Percentiles rank a stretch among this genome's conserved stretches.
phyloP scores from a whole-genome alignment of 2,888 invertebrate genomes.

The Trichopria drosophilae region DNA sequence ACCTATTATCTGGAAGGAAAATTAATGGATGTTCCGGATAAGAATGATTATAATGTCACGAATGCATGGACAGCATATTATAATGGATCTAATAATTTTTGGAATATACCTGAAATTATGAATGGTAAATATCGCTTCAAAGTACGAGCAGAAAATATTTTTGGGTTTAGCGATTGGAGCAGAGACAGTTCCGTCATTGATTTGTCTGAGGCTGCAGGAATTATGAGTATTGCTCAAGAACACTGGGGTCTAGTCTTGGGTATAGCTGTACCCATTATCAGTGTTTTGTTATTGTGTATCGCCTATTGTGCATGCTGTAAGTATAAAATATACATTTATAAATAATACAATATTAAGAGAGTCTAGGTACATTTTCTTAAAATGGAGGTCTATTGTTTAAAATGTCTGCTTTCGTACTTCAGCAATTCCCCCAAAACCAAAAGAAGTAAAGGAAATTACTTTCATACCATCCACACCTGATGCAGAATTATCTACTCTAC shows the following conservation, averaged over 20 bases:
- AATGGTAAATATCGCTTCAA: constrained; percentile 72
- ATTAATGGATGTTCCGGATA: constrained; percentile 46
- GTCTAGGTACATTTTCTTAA: neutral
- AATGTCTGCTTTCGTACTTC: constrained; percentile 31
- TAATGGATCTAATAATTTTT: constrained; percentile 80
- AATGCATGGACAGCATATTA: constrained; percentile 68
- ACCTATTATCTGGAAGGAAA: constrained; percentile 76
- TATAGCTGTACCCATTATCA: constrained; percentile 64
- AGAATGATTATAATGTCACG: constrained; percentile 35
- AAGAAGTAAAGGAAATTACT: constrained; percentile 71
- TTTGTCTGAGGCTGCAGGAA: constrained; percentile 59
- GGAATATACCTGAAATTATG: constrained; percentile 68
- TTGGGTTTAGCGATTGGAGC: constrained; percentile 83
- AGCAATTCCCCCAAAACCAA: constrained; percentile 67
- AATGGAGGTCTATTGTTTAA: neutral
- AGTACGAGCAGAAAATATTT: constrained; percentile 76
- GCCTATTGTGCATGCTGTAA: constrained; percentile 62
- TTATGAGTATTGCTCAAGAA: constrained; percentile 59
- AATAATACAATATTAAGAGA: neutral
- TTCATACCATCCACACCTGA: constrained; percentile 68
- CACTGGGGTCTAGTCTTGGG: constrained; percentile 66
- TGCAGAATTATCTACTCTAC: constrained; percentile 81
- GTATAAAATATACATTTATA: too few species aligned
- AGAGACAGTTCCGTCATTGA: constrained; percentile 67
- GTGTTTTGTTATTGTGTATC: constrained; percentile 52